A percentile compares a stretch with the other conserved stretches of the same genome.
Evolutionary conservation across 2,797 vertebrate species (phyloP).

Genomic region (Lagocephalus sceleratus): DNA sequence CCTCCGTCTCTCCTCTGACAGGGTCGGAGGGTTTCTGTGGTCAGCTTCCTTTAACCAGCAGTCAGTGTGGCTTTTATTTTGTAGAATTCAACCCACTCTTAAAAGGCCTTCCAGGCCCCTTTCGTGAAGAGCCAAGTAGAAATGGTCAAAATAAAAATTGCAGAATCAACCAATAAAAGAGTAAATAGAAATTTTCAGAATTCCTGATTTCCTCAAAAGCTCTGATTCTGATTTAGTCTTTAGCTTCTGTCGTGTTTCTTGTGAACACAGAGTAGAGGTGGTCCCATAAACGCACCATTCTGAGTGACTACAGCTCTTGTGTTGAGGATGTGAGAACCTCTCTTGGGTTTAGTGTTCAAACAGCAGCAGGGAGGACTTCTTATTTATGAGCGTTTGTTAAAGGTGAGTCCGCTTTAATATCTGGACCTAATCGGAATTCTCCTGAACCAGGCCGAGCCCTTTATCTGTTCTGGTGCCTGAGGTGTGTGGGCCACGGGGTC

Average conservation of each 20-base stretch:
- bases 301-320: conserved; percentile 14
- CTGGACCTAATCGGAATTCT: conserved; percentile 14
- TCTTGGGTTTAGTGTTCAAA: conserved; percentile 32
- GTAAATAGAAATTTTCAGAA: conserved; percentile 61
- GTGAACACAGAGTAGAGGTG: conserved; percentile 17
- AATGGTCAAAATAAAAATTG: conserved; percentile 48
- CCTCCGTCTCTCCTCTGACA: not conserved
- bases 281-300: conserved; percentile 20
- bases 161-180: conserved; percentile 36
- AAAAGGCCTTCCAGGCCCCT: conserved; percentile 37
- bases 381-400: conserved; percentile 38
- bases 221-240: conserved; percentile 4
- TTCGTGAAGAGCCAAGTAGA: conserved; percentile 51
- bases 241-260: conserved; percentile 19
- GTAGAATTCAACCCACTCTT: conserved; percentile 31
- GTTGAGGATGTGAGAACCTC: conserved; percentile 21
- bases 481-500: no score
- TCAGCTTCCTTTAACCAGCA: conserved; percentile 27
- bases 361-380: conserved; percentile 9
- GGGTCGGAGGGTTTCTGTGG: no score
- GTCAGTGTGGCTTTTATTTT: conserved; percentile 45
- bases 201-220: conserved; percentile 23
- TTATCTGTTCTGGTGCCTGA: not conserved
- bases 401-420: conserved; percentile 12
- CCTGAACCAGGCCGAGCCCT: not conserved